Evolutionary conservation across 2,888 invertebrate genomes (phyloP), one percentile per base, ranked within the genome.

Genomic region (Mechanitis mazaeus): DNA sequence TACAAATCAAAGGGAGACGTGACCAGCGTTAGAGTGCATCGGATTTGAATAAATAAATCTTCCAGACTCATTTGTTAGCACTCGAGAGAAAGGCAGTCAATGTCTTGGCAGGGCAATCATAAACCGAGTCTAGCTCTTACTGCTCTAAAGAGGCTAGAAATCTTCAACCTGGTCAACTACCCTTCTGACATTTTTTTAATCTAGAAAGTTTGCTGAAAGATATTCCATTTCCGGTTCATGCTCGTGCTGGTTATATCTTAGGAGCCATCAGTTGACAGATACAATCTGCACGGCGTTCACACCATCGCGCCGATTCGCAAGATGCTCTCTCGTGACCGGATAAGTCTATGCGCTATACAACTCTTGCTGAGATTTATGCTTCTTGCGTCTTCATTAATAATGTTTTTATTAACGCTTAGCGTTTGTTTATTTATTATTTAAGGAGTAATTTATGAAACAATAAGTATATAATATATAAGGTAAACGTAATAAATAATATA

Each of bases 31-130:
- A 73, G 66, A 65, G 67, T 67, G 71, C 72, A 77, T 79, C 78
- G 83, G 85, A 85, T 87, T 87, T 85, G 82, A 87, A 86, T 86
- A 83, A 81, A 85, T 86, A 83, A 84, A 79, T 80, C 80, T 83
- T 82, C 85, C 78, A 76, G 75, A 69, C 78, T 82, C 81, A 85
- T 87, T 87, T 85, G 84, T 85, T 83, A 78, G 79, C 75, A 70
- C 72, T 75, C 69, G 71, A 80, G 86, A 84, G 87, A 87, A 86
- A 87, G 87, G 83, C 79, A 80, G 81, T 79, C 83, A 80, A 84
- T 81, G 81, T 80, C 75, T 78, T 82, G 80, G 80, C 77, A 76
- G 73, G 65, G 75, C 78, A 83, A 84, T 83, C 84, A 76, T 75
- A 73, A 69, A 69, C 75, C 72, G 73, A 77, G 83, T 83, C 82